Evolutionary conservation across 1,140 invertebrate genomes (phyloP).

Genomic region (Scaptodrosophila lebanonensis): DNA sequence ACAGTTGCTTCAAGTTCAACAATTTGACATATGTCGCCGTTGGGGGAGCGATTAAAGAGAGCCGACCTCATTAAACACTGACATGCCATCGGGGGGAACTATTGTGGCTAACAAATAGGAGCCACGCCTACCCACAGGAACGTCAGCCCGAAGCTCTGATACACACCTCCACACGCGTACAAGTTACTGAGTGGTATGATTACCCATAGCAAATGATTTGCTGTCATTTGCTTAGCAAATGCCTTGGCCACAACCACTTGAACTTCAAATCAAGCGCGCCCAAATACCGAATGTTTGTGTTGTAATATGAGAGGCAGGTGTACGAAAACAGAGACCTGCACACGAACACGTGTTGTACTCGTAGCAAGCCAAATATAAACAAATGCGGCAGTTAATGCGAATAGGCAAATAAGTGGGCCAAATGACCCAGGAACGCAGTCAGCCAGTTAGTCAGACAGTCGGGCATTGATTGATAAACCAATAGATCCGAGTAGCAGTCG

Average conservation of each 20-base stretch:
- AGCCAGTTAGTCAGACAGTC: conserved; percentile 1
- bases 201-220: conserved; percentile 13
- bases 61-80: too few relatives aligned
- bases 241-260: conserved; percentile 21
- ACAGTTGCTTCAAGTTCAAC: neutral
- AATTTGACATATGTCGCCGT: neutral
- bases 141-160: neutral
- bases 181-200: conserved; percentile 27
- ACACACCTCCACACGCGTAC: neutral
- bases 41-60: too few relatives aligned
- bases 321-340: too few relatives aligned
- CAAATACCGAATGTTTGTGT: conserved; percentile 8
- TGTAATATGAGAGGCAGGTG: too few relatives aligned
- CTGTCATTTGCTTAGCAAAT: conserved; percentile 20
- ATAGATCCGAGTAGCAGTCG: conserved; percentile 23
- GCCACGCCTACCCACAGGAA: conserved; percentile 1
- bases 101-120: too few relatives aligned
- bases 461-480: conserved; percentile 50
- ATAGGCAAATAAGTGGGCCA: conserved; percentile 8
- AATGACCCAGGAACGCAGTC: conserved; percentile 13
- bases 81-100: too few relatives aligned
- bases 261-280: conserved; percentile 27
- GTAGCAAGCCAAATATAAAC: conserved; percentile 4
- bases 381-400: conserved; percentile 6
- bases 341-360: neutral